A percentile compares a stretch with the other conserved stretches of the same genome.
Conservation (phyloP, 2,113 vertebrate species). For the Aegotheles bennettii region DNA sequence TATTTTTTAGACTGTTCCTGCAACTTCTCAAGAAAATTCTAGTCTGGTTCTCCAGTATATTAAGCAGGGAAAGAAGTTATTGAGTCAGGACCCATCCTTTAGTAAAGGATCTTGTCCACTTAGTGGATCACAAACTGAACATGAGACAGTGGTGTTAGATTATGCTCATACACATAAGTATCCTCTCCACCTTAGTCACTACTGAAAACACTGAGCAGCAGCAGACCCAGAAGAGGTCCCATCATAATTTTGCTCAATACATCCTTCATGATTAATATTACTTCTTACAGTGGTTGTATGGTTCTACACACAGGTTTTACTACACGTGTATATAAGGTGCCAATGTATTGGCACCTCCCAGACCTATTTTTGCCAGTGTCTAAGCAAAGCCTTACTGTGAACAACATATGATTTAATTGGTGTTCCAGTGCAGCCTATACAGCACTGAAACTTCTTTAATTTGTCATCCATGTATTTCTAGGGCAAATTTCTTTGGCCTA, state of each 20-base stretch:
- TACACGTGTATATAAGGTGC: rapidly evolving
- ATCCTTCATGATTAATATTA: not conserved
- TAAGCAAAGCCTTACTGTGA: not conserved
- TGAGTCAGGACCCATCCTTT: not conserved
- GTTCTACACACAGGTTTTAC: not conserved
- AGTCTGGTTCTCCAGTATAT: not conserved
- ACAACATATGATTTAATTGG: not conserved
- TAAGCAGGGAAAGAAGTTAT: not conserved
- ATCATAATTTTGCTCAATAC: not conserved
- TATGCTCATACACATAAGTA: not conserved
- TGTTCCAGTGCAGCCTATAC: not conserved
- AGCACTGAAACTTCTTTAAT: not conserved
- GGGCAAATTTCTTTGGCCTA: not conserved
- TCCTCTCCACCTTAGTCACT: rapidly evolving
- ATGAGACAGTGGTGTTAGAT: not conserved
- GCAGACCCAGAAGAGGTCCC: not conserved
- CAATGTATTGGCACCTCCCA: not conserved
- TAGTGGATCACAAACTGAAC: not conserved
- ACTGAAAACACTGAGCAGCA: not conserved
- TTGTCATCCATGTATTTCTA: not conserved
- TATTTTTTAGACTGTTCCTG: not conserved
- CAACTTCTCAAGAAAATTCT: not conserved
- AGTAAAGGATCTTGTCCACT: not conserved
- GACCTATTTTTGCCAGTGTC: not conserved
- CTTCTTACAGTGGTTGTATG: not conserved